These are phyloP conservation scores for Drosophila mettleri DNA, from an alignment of 2,888 invertebrate species.

Conservation along the genomic window DNA sequence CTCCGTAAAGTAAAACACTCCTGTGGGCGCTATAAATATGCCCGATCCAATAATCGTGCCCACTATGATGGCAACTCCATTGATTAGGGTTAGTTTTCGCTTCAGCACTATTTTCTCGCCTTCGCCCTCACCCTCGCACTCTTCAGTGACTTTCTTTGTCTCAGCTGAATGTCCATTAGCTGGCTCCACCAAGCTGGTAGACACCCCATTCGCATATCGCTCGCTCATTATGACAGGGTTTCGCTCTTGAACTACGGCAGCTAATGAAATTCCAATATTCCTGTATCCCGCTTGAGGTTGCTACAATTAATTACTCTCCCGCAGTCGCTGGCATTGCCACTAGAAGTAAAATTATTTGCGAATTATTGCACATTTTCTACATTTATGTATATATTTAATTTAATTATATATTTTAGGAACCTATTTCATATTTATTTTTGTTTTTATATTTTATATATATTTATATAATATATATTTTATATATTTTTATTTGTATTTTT, in stretches of 20 bases:
- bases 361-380: neutral
- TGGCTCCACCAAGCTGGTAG: slow-evolving; percentile 70
- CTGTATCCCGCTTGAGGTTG: slow-evolving; percentile 2
- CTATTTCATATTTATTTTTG: too few relatives aligned
- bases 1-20: slow-evolving; percentile 89
- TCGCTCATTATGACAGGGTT: slow-evolving; percentile 65
- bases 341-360: slow-evolving; percentile 7
- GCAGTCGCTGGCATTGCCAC: slow-evolving; percentile 61
- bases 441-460: too few relatives aligned
- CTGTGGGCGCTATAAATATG: slow-evolving; percentile 96
- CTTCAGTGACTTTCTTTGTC: slow-evolving; percentile 4
- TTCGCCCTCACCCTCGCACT: slow-evolving; percentile 8
- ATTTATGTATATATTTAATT: too few relatives aligned
- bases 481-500: too few relatives aligned
- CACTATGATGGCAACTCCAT: slow-evolving; percentile 95
- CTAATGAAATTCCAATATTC: slow-evolving; percentile 2
- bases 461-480: too few relatives aligned
- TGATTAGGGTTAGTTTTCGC: slow-evolving; percentile 92
- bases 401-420: too few relatives aligned
- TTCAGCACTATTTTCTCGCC: slow-evolving; percentile 89
- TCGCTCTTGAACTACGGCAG: neutral
- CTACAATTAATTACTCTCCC: slow-evolving; percentile 20
- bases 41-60: slow-evolving; percentile 96
- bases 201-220: slow-evolving; percentile 80
- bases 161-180: slow-evolving; percentile 35